Evolutionary conservation across 2,888 invertebrate species (phyloP).

Genomic region (Drosophila mercatorum): DNA sequence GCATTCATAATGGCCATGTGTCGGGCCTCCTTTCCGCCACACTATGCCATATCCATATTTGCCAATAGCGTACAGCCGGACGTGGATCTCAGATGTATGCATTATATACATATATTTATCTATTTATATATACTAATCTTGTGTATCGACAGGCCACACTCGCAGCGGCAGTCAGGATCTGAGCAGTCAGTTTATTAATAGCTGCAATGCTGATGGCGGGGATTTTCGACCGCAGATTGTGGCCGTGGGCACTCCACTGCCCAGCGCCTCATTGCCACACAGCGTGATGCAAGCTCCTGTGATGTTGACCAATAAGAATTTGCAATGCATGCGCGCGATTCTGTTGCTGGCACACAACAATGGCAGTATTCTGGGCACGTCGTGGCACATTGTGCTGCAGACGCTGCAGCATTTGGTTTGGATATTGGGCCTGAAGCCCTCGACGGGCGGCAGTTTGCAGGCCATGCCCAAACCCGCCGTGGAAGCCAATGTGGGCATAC

Average conservation of each 20-base stretch:
- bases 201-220: slow-evolving; percentile 86
- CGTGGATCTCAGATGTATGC: slow-evolving; percentile 83
- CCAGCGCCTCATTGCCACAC: slow-evolving; percentile 91
- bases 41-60: slow-evolving; percentile 95
- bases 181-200: slow-evolving; percentile 85
- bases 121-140: slow-evolving; percentile 1
- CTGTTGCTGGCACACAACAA: slow-evolving; percentile 95
- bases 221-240: slow-evolving; percentile 97
- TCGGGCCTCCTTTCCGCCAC: slow-evolving; percentile 97
- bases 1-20: slow-evolving; percentile 98
- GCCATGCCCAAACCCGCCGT: slow-evolving; percentile 90
- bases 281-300: slow-evolving; percentile 88
- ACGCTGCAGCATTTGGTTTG: slow-evolving; percentile 96
- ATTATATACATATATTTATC: background rate
- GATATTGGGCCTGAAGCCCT: slow-evolving; percentile 98
- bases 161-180: slow-evolving; percentile 86
- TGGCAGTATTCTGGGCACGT: slow-evolving; percentile 95
- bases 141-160: slow-evolving; percentile 83
- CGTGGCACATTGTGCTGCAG: slow-evolving; percentile 98
- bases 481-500: slow-evolving; percentile 93
- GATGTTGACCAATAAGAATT: slow-evolving; percentile 98
- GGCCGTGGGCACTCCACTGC: slow-evolving; percentile 97
- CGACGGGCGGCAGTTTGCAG: slow-evolving; percentile 96
- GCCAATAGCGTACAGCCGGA: slow-evolving; percentile 87
- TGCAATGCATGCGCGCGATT: slow-evolving; percentile 97